Conservation (phyloP, 2,113 vertebrate genomes). For the Phalacrocorax carbo region DNA sequence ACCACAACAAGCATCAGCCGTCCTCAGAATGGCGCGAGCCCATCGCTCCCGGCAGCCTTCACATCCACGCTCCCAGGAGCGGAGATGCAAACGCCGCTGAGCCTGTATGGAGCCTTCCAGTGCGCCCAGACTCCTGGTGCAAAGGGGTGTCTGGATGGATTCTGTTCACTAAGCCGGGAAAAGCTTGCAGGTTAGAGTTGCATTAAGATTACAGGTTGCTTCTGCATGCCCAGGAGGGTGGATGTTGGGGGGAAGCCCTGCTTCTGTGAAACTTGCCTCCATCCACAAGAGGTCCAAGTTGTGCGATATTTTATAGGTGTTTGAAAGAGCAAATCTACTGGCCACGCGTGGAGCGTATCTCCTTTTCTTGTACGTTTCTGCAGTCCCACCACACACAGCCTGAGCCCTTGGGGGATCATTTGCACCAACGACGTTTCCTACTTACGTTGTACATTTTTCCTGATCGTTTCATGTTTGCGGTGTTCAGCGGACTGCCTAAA, state of each 20-base stretch:
- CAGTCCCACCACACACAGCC: not conserved
- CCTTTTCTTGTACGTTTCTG: not conserved
- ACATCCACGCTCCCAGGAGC: not conserved
- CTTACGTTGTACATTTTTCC: not conserved
- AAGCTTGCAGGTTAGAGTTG: not conserved
- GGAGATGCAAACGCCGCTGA: not conserved
- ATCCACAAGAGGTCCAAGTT: too few relatives aligned
- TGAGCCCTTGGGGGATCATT: too few relatives aligned
- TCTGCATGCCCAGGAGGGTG: not conserved
- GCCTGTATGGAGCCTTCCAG: not conserved
- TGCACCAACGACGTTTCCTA: not conserved
- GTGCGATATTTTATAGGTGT: not conserved
- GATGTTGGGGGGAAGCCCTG: not conserved
- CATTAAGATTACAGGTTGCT: not conserved
- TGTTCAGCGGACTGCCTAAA: too few relatives aligned
- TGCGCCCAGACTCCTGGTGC: not conserved
- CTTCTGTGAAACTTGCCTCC: not conserved
- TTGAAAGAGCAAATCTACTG: too few relatives aligned
- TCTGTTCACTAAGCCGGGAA: not conserved
- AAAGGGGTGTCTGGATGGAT: not conserved
- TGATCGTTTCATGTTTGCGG: not conserved
- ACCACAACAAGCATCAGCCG: not conserved
- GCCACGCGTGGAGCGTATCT: accelerated
- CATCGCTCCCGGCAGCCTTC: accelerated
- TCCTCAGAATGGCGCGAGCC: not conserved